phyloP scores from a whole-genome alignment of 2,113 vertebrate species.

The Hemicordylus capensis region DNA sequence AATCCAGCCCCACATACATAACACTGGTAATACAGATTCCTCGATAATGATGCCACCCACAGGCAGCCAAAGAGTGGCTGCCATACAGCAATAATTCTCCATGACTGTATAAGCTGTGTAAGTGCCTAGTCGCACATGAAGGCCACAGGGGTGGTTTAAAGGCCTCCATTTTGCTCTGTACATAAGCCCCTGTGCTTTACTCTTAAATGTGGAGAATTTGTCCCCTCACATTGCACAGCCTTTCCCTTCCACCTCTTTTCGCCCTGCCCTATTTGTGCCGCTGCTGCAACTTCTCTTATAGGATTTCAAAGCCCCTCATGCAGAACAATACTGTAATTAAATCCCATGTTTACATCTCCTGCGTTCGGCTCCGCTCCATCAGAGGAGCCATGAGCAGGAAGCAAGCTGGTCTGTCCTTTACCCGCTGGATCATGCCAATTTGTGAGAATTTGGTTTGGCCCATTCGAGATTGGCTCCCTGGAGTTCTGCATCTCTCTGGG shows the following conservation, averaged over 20 bases:
- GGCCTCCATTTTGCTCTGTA: not conserved
- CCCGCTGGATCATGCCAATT: not conserved
- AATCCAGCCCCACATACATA: not conserved
- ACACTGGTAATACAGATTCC: not conserved
- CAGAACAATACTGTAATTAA: not conserved
- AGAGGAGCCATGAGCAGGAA: not conserved
- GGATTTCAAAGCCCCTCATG: not conserved
- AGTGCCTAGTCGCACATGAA: not conserved
- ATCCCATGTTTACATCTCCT: not conserved
- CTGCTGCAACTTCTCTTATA: not conserved
- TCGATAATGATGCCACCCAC: slow-evolving; percentile 28
- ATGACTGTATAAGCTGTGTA: slow-evolving; percentile 3
- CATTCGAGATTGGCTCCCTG: not conserved
- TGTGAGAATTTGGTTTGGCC: slow-evolving; percentile 6
- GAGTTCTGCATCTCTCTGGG: not conserved
- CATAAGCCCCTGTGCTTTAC: not conserved
- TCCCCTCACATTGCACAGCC: not conserved
- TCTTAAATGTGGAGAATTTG: slow-evolving; percentile 1
- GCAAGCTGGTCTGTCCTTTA: not conserved
- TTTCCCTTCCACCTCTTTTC: not conserved
- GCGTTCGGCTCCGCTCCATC: not conserved
- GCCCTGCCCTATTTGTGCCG: not conserved
- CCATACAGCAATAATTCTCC: slow-evolving; percentile 26
- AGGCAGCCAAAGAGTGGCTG: slow-evolving; percentile 1
- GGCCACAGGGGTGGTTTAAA: slow-evolving; percentile 35